These are phyloP conservation scores for Anoplopoma fimbria DNA, from an alignment of 2,113 vertebrate genomes.

Conservation along the genomic window DNA sequence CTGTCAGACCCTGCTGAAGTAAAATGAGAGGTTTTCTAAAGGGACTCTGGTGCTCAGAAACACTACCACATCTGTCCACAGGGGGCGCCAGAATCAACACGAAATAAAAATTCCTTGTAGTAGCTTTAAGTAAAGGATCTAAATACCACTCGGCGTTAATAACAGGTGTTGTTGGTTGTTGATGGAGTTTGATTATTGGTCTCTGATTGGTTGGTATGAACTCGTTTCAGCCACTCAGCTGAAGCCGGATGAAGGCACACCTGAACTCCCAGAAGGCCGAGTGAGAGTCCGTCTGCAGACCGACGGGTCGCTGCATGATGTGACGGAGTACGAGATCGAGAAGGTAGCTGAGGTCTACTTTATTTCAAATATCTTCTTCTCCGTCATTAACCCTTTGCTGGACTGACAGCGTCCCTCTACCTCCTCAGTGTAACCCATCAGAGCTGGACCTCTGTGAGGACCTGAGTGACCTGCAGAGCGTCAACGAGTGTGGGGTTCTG, in stretches of 20 bases:
- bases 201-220: conserved; percentile 17
- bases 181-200: neutral
- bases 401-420: neutral
- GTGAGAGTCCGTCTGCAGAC: conserved; percentile 87
- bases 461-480: conserved; percentile 86
- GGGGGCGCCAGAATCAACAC: neutral
- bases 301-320: conserved; percentile 83
- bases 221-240: conserved; percentile 89
- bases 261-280: conserved; percentile 86
- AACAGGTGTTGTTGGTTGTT: neutral
- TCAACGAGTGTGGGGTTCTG: conserved; percentile 89
- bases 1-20: too few species aligned
- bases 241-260: conserved; percentile 94
- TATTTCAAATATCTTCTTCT: neutral
- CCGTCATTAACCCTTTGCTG: too few species aligned
- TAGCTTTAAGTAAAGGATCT: neutral
- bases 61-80: neutral
- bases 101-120: neutral
- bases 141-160: neutral
- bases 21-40: too few species aligned
- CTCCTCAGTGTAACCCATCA: conserved; percentile 87
- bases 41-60: neutral
- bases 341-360: conserved; percentile 78
- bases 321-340: conserved; percentile 87
- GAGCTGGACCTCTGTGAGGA: conserved; percentile 89